Conservation (phyloP, 1,140 invertebrate genomes). For the Euborellia annulipes region DNA sequence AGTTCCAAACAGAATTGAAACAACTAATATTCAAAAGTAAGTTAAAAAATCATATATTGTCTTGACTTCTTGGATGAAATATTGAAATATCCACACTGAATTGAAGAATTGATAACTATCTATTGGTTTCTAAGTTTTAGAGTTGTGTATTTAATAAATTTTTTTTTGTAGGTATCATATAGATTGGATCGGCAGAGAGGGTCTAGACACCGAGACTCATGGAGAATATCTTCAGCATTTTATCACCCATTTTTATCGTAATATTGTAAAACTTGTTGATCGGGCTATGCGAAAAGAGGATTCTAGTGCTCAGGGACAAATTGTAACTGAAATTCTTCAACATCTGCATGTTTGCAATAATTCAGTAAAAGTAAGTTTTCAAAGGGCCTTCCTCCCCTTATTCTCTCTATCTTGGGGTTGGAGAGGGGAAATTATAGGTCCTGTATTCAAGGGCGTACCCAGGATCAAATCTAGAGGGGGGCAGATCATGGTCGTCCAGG, state of each 20-base stretch:
- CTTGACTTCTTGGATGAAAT: too few species aligned
- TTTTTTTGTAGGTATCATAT: constrained; percentile 62
- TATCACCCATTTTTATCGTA: constrained; percentile 87
- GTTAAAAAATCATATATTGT: constrained; percentile 11
- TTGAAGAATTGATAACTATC: too few species aligned
- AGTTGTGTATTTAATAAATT: too few species aligned
- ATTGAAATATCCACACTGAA: too few species aligned
- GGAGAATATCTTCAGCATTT: constrained; percentile 91
- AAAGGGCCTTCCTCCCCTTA: not conserved
- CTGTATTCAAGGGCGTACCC: too few species aligned
- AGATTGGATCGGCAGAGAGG: constrained; percentile 93
- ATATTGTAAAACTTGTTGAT: constrained; percentile 83
- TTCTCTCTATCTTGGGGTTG: not conserved
- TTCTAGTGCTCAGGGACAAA: constrained; percentile 81
- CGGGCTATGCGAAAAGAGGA: constrained; percentile 91
- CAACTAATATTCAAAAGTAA: constrained; percentile 73
- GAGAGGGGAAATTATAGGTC: too few species aligned
- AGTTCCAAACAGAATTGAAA: constrained; percentile 72
- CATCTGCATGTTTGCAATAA: constrained; percentile 94
- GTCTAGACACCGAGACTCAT: constrained; percentile 82
- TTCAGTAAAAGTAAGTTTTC: constrained; percentile 55
- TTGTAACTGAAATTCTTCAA: constrained; percentile 90
- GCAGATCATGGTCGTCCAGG: too few species aligned
- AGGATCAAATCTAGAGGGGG: too few species aligned
- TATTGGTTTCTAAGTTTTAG: too few species aligned